A percentile compares a stretch with the other conserved stretches of the same genome.
Conservation (phyloP, 1,140 invertebrate genomes). For the Drosophila simulans region DNA sequence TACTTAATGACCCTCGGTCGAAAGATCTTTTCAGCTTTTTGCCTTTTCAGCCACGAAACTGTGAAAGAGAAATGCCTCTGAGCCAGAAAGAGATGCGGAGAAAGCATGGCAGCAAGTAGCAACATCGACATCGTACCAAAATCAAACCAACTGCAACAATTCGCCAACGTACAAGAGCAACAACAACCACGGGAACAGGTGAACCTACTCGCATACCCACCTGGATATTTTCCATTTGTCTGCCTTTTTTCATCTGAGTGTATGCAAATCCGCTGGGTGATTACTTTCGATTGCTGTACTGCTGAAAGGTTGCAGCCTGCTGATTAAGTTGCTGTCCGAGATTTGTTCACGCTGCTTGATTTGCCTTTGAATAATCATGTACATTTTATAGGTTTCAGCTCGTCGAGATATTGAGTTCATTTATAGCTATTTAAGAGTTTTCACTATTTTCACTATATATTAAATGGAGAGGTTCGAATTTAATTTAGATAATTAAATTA, state of each 20-base stretch:
- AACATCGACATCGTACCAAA: constrained; percentile 23
- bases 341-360: constrained; percentile 55
- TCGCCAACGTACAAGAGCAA: constrained; percentile 35
- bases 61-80: constrained; percentile 72
- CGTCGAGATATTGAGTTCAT: constrained; percentile 3
- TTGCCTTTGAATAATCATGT: constrained; percentile 50
- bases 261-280: constrained; percentile 58
- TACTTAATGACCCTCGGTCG: constrained; percentile 76
- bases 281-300: constrained; percentile 70
- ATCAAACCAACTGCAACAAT: constrained; percentile 72
- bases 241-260: neutral
- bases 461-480: too few relatives aligned
- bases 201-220: constrained; percentile 30
- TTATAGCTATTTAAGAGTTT: neutral
- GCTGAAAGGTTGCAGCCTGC: constrained; percentile 41
- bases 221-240: neutral
- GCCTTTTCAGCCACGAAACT: constrained; percentile 57
- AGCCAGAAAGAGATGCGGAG: constrained; percentile 70
- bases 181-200: constrained; percentile 53
- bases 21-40: constrained; percentile 36
- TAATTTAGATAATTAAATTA: too few relatives aligned
- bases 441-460: neutral
- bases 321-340: constrained; percentile 42
- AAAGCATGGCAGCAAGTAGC: constrained; percentile 51
- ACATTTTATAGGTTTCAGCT: constrained; percentile 22